Percentiles rank a stretch among this genome's conserved stretches.
Conservation (phyloP, 2,113 vertebrate genomes). For the Xenopus laevis region DNA sequence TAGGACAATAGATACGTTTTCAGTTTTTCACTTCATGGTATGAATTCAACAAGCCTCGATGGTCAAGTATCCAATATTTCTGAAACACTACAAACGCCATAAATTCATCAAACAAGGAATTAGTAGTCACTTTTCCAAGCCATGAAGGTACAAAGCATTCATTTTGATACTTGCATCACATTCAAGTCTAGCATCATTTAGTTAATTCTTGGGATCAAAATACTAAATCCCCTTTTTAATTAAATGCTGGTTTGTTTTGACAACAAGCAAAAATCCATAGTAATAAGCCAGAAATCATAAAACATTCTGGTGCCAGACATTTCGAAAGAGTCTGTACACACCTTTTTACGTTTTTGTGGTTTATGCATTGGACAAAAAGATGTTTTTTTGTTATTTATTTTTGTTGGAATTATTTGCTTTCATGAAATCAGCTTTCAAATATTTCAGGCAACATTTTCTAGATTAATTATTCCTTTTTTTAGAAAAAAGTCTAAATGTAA, state of each 20-base stretch:
- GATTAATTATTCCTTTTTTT: too few species aligned
- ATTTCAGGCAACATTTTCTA: too few species aligned
- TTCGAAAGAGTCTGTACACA: background rate
- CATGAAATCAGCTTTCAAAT: too few species aligned
- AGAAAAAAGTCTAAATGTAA: too few species aligned
- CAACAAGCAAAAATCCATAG: background rate
- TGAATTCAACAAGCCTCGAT: too few species aligned
- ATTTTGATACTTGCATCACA: background rate
- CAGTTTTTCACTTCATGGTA: too few species aligned
- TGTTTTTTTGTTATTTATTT: too few species aligned
- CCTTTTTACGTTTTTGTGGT: background rate
- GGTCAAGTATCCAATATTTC: too few species aligned
- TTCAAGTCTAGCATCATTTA: background rate
- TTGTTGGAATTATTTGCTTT: too few species aligned
- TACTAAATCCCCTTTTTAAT: slow-evolving; percentile 5
- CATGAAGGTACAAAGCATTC: background rate
- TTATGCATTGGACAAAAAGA: too few species aligned
- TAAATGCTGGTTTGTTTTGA: background rate
- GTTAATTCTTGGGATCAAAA: background rate
- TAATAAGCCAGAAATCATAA: slow-evolving; percentile 6
- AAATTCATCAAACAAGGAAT: background rate
- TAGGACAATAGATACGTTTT: too few species aligned
- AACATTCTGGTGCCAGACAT: background rate
- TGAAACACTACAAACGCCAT: background rate
- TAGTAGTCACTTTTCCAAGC: too few species aligned